phyloP scores from a whole-genome alignment of 2,113 vertebrate species.

The Acinonyx jubatus region DNA sequence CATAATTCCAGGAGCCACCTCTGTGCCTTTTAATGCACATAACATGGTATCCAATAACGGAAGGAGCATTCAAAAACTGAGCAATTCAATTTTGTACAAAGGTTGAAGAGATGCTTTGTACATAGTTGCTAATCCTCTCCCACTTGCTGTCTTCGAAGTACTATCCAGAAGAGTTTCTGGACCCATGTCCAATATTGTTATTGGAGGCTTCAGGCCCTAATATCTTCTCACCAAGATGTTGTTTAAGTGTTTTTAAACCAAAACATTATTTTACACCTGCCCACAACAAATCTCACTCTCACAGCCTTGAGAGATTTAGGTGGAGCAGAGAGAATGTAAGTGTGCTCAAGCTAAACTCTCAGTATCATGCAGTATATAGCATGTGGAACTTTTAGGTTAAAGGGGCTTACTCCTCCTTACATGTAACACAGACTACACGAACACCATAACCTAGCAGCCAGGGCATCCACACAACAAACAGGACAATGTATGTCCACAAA shows the following conservation, averaged over 20 bases:
- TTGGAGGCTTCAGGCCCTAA: background rate
- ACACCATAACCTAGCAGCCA: background rate
- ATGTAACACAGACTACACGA: background rate
- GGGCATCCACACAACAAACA: background rate
- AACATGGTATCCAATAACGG: background rate
- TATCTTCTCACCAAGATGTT: background rate
- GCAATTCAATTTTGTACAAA: background rate
- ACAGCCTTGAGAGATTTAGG: background rate
- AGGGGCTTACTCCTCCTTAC: background rate
- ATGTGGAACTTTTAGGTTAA: background rate
- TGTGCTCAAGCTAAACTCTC: background rate
- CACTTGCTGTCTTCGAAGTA: background rate
- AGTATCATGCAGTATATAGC: background rate
- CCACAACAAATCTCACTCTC: background rate
- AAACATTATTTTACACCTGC: background rate
- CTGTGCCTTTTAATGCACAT: background rate
- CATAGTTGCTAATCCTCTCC: background rate
- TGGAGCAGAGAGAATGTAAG: background rate
- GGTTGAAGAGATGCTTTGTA: background rate
- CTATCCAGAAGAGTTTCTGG: background rate
- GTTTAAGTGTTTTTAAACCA: background rate
- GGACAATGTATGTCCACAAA: background rate
- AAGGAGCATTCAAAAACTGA: background rate
- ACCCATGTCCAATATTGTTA: background rate
- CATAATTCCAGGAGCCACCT: background rate